These are phyloP conservation scores for Hormaphis cornu DNA, from an alignment of 1,140 invertebrate species.

Conservation along the genomic window DNA sequence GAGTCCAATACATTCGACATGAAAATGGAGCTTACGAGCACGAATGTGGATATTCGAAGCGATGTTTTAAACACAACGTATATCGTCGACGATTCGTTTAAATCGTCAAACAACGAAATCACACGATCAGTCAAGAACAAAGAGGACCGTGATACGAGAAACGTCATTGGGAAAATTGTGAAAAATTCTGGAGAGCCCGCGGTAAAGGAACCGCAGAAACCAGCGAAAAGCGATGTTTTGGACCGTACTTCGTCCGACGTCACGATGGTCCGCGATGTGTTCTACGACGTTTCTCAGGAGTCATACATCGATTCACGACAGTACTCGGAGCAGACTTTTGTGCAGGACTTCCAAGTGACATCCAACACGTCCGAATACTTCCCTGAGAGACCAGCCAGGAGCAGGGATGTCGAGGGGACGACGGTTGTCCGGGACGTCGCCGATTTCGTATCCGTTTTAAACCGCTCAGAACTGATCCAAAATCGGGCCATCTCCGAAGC, in stretches of 20 bases:
- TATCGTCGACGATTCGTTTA: background rate
- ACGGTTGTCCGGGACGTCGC: background rate
- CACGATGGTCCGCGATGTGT: background rate
- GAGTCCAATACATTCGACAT: background rate
- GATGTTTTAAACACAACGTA: background rate
- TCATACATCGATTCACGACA: background rate
- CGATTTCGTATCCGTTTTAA: background rate
- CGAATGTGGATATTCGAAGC: background rate
- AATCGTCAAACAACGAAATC: background rate
- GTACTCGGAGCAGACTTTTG: background rate
- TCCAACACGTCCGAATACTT: background rate
- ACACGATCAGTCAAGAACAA: background rate
- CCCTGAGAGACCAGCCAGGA: background rate
- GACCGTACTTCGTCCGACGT: background rate
- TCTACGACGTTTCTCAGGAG: background rate
- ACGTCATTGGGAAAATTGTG: background rate
- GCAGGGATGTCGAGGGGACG: background rate
- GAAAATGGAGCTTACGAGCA: background rate
- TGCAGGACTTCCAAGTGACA: conserved; percentile 7
- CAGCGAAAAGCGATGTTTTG: background rate
- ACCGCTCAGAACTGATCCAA: background rate
- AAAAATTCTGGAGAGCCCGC: background rate
- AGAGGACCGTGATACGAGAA: background rate
- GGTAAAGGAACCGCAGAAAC: background rate
- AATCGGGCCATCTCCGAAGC: background rate